Evolutionary conservation across 1,140 invertebrate species (phyloP), one percentile per base, ranked within the genome.

Genomic region (Patella vulgata): DNA sequence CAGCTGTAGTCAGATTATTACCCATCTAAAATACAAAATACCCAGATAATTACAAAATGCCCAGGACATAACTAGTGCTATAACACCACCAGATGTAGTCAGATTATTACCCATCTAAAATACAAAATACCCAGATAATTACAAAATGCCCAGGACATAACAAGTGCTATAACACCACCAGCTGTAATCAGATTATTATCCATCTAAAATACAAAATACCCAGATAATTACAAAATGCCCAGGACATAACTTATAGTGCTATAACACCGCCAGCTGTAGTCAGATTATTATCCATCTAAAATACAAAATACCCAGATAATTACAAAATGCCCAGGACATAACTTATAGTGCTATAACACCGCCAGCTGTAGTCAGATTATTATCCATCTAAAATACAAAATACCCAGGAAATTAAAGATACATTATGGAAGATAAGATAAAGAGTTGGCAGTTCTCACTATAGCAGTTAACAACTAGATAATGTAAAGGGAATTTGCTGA

Each of bases 111-210:
- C 81, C 71, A 84, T 82, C 82, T 83, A 59, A 33, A 63, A 59
- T 40, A 40, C 12, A 43, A n/a, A n/a, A n/a, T n/a, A n/a, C n/a
- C n/a, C n/a, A n/a, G n/a, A n/a, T n/a, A n/a, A n/a, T n/a, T n/a
- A n/a, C n/a, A n/a, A n/a, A n/a, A n/a, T n/a, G n/a, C n/a, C n/a
- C n/a, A n/a, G n/a, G n/a, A n/a, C n/a, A n/a, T 74, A 30, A 74
- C 77, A n/a, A 83, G 43, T 8, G 80, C 76, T n/a, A 84, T 73
- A 42, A 77, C 78, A n/a, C 82, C 83, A 12, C 73, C 68, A 12
- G 82, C 82, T 33, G 77, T 80, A 27, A 84, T 74, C n/a, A 79
- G 73, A 65, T 84, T 84, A 68, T 82, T 81, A 14, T 79, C 81
- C 71, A 84, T 82, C 82, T 83, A 59, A 36, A 63, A 25, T 36